Evolutionary conservation across 2,113 vertebrate species (phyloP).

Genomic region (Datnioides undecimradiatus): DNA sequence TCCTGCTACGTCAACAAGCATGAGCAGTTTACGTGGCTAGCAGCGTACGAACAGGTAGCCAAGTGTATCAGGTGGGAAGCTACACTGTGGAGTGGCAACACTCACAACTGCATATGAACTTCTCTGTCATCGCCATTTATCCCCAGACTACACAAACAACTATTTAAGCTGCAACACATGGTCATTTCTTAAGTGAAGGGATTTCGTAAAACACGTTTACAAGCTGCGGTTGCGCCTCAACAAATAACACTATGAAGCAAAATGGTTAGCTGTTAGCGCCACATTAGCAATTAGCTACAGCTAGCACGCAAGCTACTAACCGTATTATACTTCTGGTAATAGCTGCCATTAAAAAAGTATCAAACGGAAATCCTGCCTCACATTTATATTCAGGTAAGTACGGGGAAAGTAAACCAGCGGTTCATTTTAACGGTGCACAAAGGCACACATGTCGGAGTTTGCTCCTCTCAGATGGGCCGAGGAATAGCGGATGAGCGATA

Average conservation of each 20-base stretch:
- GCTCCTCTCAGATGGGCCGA: conserved; percentile 41
- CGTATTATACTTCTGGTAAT: neutral
- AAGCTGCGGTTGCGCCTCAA: neutral
- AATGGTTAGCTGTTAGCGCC: conserved; percentile 58
- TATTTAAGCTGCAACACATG: neutral
- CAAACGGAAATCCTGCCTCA: neutral
- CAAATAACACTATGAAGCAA: neutral
- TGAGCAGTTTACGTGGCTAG: conserved; percentile 79
- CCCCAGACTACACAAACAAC: neutral
- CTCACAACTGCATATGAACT: conserved; percentile 14
- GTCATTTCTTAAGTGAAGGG: no score
- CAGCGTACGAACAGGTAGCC: conserved; percentile 48
- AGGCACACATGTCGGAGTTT: conserved; percentile 41
- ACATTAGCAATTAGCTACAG: conserved; percentile 47
- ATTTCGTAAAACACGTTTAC: neutral
- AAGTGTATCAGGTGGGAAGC: conserved; percentile 23
- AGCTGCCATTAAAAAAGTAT: neutral
- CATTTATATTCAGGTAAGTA: neutral
- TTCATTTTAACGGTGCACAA: neutral
- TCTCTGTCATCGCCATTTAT: neutral
- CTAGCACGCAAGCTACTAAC: conserved; percentile 22
- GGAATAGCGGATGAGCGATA: conserved; percentile 66
- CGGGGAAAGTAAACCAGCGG: neutral
- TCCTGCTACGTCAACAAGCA: conserved; percentile 72
- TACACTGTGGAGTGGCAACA: conserved; percentile 24